phyloP scores from a whole-genome alignment of 2,888 invertebrate species.

The Drosophila melanosoma region DNA sequence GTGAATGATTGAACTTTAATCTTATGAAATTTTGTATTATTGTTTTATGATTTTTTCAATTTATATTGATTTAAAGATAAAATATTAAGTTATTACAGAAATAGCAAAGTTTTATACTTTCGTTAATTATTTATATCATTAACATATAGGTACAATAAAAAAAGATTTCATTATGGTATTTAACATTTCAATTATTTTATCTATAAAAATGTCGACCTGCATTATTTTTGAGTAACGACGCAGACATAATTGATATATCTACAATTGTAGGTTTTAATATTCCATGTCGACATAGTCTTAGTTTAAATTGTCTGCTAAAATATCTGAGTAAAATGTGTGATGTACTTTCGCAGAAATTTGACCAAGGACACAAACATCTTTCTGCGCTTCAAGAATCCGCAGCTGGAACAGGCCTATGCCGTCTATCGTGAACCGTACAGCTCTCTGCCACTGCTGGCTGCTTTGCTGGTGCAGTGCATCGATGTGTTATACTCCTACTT shows the following conservation, averaged over 20 bases:
- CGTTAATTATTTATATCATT: not conserved
- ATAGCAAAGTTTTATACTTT: not conserved
- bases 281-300: not conserved
- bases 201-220: not conserved
- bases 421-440: slow-evolving; percentile 89
- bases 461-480: slow-evolving; percentile 87
- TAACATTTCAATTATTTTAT: not conserved
- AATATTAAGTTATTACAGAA: not conserved
- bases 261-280: not conserved
- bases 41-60: not conserved
- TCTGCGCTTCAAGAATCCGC: slow-evolving; percentile 88
- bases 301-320: not conserved
- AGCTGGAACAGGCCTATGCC: slow-evolving; percentile 89
- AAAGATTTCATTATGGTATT: not conserved
- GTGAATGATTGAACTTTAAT: not conserved
- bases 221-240: too few relatives aligned
- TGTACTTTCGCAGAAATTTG: slow-evolving; percentile 84
- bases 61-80: not conserved
- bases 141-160: not conserved
- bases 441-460: slow-evolving; percentile 88
- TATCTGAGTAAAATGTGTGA: not conserved
- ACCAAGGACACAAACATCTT: slow-evolving; percentile 89
- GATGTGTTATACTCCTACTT: slow-evolving; percentile 86
- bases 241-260: not conserved
- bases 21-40: not conserved